These are phyloP conservation scores for Diprion similis DNA, from an alignment of 1,140 invertebrate species.

Conservation along the genomic window DNA sequence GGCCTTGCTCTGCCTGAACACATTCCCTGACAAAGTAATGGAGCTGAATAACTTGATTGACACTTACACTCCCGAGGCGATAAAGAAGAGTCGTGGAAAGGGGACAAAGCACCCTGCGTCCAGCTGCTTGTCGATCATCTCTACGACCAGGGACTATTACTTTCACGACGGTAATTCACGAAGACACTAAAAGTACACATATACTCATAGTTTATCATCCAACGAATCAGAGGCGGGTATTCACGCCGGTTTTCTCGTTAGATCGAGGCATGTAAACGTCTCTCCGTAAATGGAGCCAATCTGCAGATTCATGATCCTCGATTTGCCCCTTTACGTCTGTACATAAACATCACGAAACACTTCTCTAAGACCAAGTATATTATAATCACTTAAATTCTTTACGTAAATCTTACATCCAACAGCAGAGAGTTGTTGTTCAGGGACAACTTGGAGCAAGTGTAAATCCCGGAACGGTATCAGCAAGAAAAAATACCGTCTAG, in stretches of 20 bases:
- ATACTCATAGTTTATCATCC: too few relatives aligned
- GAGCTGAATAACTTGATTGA: constrained; percentile 47
- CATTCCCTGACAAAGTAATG: constrained; percentile 46
- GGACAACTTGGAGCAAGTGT: constrained; percentile 31
- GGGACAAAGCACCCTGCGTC: not conserved
- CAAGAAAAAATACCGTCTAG: constrained; percentile 41
- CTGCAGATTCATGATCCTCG: too few relatives aligned
- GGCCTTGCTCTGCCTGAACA: constrained; percentile 44
- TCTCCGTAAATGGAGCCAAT: too few relatives aligned
- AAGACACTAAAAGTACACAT: too few relatives aligned
- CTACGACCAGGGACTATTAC: constrained; percentile 1
- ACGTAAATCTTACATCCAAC: constrained; percentile 17
- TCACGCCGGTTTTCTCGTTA: too few relatives aligned
- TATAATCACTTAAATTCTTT: not conserved
- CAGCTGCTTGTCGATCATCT: not conserved
- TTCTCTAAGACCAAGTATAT: too few relatives aligned
- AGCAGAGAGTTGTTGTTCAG: constrained; percentile 41
- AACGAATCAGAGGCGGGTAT: too few relatives aligned
- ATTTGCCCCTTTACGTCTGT: too few relatives aligned
- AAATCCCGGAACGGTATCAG: constrained; percentile 34
- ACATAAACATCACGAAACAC: too few relatives aligned
- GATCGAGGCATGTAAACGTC: too few relatives aligned
- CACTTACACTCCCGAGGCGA: constrained; percentile 38
- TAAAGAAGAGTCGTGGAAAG: constrained; percentile 30
- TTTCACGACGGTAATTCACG: not conserved